A percentile compares a stretch with the other conserved stretches of the same genome.
Evolutionary conservation across 2,797 vertebrate species (phyloP).

Genomic region (Sebastes wilsoni): DNA sequence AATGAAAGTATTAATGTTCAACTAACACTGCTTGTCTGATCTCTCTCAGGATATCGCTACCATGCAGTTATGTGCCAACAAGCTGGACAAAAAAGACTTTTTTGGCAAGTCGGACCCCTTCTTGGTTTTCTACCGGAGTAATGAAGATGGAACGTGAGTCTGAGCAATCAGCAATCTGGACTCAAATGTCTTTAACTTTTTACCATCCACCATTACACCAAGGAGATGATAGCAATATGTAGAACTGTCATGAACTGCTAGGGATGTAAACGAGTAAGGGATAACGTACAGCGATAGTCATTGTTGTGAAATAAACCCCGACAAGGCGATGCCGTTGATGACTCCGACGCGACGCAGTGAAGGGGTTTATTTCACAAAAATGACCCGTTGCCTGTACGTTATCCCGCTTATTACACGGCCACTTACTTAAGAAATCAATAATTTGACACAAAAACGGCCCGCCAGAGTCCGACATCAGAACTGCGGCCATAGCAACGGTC

Average conservation of each 20-base stretch:
- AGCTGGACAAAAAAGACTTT: slow-evolving; percentile 98
- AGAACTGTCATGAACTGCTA: neutral
- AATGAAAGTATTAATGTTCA: neutral
- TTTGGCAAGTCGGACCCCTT: slow-evolving; percentile 98
- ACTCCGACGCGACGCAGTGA: neutral
- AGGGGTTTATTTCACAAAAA: neutral
- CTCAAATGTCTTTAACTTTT: neutral
- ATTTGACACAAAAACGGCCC: neutral
- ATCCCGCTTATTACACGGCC: neutral
- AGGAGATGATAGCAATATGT: neutral
- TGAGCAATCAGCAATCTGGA: neutral
- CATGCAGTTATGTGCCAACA: slow-evolving; percentile 97
- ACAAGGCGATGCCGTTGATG: neutral
- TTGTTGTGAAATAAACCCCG: neutral
- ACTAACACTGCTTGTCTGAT: slow-evolving; percentile 8
- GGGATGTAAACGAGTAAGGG: neutral
- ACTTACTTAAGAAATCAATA: neutral
- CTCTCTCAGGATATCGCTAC: slow-evolving; percentile 89
- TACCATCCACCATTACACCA: neutral
- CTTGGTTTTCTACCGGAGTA: slow-evolving; percentile 97
- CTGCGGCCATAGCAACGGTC: neutral
- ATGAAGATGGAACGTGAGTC: slow-evolving; percentile 96
- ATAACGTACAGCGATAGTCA: neutral
- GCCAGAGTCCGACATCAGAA: neutral
- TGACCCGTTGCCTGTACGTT: neutral